Conservation (phyloP, 2,888 invertebrate genomes). For the Machimus rusticus region DNA sequence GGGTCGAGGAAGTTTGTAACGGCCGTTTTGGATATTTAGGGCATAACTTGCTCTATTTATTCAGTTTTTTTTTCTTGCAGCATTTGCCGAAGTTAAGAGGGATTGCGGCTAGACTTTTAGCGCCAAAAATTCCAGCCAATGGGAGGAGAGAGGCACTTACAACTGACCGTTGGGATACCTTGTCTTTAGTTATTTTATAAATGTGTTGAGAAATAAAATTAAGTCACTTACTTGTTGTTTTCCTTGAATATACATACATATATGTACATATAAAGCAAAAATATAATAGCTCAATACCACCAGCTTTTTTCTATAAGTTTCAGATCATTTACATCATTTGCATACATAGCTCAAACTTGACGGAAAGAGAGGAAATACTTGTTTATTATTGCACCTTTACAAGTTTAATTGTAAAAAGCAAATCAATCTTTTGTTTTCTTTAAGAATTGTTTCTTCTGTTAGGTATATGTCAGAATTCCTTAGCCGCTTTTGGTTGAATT, state of each 20-base stretch:
- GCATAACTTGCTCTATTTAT: conserved; percentile 1
- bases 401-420: no score
- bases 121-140: background rate
- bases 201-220: background rate
- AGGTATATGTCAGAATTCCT: no score
- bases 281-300: background rate
- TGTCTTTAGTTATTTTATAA: background rate
- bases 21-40: background rate
- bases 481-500: no score
- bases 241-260: background rate
- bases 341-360: background rate
- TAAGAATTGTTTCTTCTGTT: no score
- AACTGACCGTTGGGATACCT: background rate
- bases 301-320: background rate
- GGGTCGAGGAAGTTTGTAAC: background rate
- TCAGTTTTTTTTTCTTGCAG: background rate
- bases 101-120: background rate
- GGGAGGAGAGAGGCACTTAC: background rate
- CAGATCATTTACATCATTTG: background rate
- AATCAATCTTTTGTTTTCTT: no score
- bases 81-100: background rate
- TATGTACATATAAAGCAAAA: background rate
- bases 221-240: background rate
- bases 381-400: background rate
- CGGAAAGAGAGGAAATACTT: background rate